Conservation (phyloP, 1,140 invertebrate species). For the Vollenhovia emeryi region DNA sequence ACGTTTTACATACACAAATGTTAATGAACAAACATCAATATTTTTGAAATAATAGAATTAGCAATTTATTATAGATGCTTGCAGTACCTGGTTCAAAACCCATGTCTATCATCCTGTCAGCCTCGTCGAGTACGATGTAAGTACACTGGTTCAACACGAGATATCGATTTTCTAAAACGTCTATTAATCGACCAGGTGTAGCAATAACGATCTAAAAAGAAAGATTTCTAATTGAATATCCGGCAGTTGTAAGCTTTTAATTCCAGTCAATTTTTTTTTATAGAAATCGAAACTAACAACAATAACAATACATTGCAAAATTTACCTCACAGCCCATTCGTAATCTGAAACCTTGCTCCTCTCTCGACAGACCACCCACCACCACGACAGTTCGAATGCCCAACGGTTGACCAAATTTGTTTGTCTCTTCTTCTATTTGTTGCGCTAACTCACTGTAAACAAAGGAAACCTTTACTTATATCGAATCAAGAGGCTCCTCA, state of each 20-base stretch:
- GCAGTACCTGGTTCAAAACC: slow-evolving; percentile 95
- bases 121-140: slow-evolving; percentile 97
- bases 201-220: slow-evolving; percentile 97
- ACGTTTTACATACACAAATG: not conserved
- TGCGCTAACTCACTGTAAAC: slow-evolving; percentile 95
- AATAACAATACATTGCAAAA: not conserved
- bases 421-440: slow-evolving; percentile 99
- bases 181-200: slow-evolving; percentile 99
- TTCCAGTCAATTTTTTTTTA: no score
- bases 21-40: not conserved
- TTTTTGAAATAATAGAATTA: not conserved
- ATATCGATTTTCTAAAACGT: slow-evolving; percentile 99
- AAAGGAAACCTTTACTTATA: not conserved
- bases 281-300: not conserved
- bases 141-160: slow-evolving; percentile 98
- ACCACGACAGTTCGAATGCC: slow-evolving; percentile 99
- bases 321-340: slow-evolving; percentile 97
- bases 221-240: not conserved
- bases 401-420: slow-evolving; percentile 97
- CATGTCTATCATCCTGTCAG: slow-evolving; percentile 99
- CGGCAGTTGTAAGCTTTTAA: no score
- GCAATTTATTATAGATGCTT: slow-evolving; percentile 18
- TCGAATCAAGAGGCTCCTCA: not conserved
- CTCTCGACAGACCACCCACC: slow-evolving; percentile 98
- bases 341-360: slow-evolving; percentile 99